Base-by-base conservation (phyloP, 2,113 vertebrate genomes). In the Microtus pennsylvanicus region DNA sequence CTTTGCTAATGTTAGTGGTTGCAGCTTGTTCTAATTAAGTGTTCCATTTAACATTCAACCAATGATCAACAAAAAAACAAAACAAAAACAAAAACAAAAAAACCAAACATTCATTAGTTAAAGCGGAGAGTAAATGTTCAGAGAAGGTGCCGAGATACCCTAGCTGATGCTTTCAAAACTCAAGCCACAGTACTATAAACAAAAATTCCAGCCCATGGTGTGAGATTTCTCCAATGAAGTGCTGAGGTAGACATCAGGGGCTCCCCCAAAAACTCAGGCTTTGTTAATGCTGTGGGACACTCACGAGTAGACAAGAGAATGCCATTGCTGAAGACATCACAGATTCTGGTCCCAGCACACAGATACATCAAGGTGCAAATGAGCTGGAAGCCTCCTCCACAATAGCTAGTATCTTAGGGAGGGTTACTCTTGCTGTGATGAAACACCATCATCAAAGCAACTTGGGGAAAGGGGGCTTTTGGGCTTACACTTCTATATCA, bases 1-100 rank as follows among this genome's bases (percentile, higher is more conserved):
- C 67, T 17, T 30, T 88, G 95, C 87, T 80, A 83, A 70, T 80
- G 13, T 95, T 87, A 67, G 42, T 72, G 42, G 26, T 21, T 70
- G 21, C 13, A 93, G 22, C 9, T 0, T 83, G 13, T 35, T 93
- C 21, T 74, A 72, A 72, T 61, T 90, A 93, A 95, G 45, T 63
- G 72, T 67, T 92, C 85, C 78, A 93, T 42, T 87, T 74, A 5
- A 9, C 28, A 93, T 89, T 11, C 82, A 92, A 69, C 3, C 69
- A 70, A 21, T 16, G 30, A 55, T 45, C 75, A 70, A 82, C n/a
- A n/a, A 95, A 42, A 47, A 33, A 90, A 9, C 38, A 42, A 42
- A 42, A 42, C 2, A 42, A 3, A 42, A 42, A 42, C 38, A 42
- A 42, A 42, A 42, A 42, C 38, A 42, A 42, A 42, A 42, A 42